phyloP scores from a whole-genome alignment of 2,888 invertebrate genomes.

The Seladonia tumulorum region DNA sequence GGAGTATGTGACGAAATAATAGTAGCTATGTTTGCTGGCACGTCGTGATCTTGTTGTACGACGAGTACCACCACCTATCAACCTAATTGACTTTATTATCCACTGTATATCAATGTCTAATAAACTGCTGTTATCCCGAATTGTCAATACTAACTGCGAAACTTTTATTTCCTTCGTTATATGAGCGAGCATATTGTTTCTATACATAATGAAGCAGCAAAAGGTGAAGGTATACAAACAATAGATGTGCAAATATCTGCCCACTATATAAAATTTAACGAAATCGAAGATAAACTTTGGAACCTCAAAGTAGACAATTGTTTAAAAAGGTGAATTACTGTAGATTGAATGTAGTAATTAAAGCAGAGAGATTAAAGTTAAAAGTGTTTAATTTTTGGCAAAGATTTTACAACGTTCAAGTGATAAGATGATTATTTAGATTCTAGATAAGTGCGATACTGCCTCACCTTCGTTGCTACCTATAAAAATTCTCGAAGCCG shows the following conservation, averaged over 20 bases:
- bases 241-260: too few relatives aligned
- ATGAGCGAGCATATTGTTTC: too few relatives aligned
- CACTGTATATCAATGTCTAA: conserved; percentile 84
- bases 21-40: conserved; percentile 71
- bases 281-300: too few relatives aligned
- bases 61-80: conserved; percentile 74
- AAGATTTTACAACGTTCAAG: neutral
- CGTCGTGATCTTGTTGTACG: conserved; percentile 75
- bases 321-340: neutral
- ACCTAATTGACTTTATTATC: conserved; percentile 79
- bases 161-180: too few relatives aligned
- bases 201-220: too few relatives aligned
- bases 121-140: conserved; percentile 82
- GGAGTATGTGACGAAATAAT: conserved; percentile 51
- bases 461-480: neutral
- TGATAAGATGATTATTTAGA: neutral
- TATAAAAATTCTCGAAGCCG: neutral
- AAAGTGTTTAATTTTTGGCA: neutral
- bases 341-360: neutral
- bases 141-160: conserved; percentile 35
- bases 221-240: too few relatives aligned
- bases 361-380: neutral
- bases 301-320: neutral
- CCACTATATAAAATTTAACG: too few relatives aligned
- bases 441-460: too few relatives aligned